These are phyloP conservation scores for Zophobas atratus DNA, from an alignment of 1,140 invertebrate genomes.

Conservation along the genomic window DNA sequence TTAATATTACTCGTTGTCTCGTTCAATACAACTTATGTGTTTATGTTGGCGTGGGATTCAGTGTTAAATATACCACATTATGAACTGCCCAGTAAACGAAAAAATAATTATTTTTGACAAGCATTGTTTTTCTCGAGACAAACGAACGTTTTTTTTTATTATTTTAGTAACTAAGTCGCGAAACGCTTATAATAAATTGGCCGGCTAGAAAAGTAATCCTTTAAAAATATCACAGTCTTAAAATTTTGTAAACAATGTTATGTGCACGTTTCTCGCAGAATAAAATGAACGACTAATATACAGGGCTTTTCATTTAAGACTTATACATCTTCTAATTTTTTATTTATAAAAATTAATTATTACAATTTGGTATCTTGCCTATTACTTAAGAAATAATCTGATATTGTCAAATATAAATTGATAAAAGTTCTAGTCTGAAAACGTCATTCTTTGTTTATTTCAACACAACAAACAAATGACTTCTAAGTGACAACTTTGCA, in stretches of 20 bases:
- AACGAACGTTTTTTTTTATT: not conserved
- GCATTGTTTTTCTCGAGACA: conserved; percentile 22
- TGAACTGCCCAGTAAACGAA: conserved; percentile 27
- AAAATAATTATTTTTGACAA: conserved; percentile 46
- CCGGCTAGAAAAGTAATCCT: conserved; percentile 9
- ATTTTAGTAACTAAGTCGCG: conserved; percentile 5
- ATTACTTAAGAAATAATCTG: too few relatives aligned
- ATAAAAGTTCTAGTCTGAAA: too few relatives aligned
- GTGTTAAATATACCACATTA: conserved; percentile 45
- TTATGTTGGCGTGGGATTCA: conserved; percentile 44
- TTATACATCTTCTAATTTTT: too few relatives aligned
- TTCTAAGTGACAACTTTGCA: too few relatives aligned
- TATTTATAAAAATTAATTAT: too few relatives aligned
- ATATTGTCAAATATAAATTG: too few relatives aligned
- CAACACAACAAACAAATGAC: too few relatives aligned
- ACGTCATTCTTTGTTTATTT: too few relatives aligned
- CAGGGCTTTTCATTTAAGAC: too few relatives aligned
- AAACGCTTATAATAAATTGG: conserved; percentile 44
- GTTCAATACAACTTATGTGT: conserved; percentile 44
- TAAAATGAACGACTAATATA: too few relatives aligned
- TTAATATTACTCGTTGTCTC: conserved; percentile 46
- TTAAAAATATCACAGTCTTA: conserved; percentile 28
- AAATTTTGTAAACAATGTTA: not conserved
- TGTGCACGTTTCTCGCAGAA: too few relatives aligned
- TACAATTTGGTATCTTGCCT: too few relatives aligned